Percentiles rank a stretch among this genome's conserved stretches.
Evolutionary conservation across 2,113 vertebrate species (phyloP).

Genomic region (Spea multiplicata): DNA sequence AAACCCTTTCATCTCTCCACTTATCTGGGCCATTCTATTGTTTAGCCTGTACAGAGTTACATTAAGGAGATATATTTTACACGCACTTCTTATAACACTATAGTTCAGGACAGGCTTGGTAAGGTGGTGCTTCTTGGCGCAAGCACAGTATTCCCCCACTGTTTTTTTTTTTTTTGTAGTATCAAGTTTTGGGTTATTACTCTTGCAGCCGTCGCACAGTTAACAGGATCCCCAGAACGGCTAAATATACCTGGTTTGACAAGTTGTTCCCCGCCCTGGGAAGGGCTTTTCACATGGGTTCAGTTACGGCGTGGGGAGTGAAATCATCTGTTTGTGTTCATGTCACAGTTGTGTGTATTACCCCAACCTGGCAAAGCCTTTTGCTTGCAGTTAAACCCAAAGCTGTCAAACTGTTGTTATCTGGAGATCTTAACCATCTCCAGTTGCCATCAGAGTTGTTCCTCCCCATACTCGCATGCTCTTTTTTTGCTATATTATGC

Average conservation of each 20-base stretch:
- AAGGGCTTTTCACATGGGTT: conserved; percentile 21
- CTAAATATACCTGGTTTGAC: conserved; percentile 39
- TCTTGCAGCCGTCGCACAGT: too few species aligned
- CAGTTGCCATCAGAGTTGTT: background rate
- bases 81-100: too few species aligned
- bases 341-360: conserved; percentile 13
- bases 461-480: background rate
- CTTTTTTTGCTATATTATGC: background rate
- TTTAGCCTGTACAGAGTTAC: too few species aligned
- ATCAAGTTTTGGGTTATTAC: too few species aligned
- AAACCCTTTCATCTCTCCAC: too few species aligned
- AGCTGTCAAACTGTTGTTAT: background rate
- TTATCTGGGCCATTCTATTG: too few species aligned
- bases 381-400: background rate
- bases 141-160: too few species aligned
- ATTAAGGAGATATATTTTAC: too few species aligned
- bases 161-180: too few species aligned
- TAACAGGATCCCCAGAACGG: background rate
- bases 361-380: background rate
- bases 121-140: too few species aligned
- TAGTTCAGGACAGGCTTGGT: too few species aligned
- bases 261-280: conserved; percentile 35
- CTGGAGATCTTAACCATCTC: conserved; percentile 5
- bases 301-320: conserved; percentile 4
- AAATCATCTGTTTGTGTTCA: conserved; percentile 38